Evolutionary conservation across 2,113 vertebrate species (phyloP).

Genomic region (Rhinopithecus roxellana): DNA sequence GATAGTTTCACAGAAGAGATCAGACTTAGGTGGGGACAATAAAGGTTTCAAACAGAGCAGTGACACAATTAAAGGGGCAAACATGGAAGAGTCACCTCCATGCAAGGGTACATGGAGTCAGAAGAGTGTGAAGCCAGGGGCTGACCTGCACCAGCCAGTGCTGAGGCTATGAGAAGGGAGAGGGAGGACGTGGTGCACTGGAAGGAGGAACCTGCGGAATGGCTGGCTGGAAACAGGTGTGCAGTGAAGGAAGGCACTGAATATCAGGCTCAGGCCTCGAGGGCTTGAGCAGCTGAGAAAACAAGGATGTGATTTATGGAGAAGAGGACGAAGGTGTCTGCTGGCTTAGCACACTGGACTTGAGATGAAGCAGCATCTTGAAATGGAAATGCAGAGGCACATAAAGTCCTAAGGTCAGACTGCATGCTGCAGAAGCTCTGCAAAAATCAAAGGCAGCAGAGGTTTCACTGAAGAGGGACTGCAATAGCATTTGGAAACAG

Average conservation of each 20-base stretch:
- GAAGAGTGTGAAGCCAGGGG: not conserved
- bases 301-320: not conserved
- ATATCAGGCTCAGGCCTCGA: not conserved
- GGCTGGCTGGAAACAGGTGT: not conserved
- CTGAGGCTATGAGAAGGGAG: not conserved
- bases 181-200: too few species aligned
- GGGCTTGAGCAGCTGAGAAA: too few species aligned
- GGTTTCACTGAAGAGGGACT: not conserved
- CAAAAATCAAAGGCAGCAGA: not conserved
- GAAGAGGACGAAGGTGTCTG: accelerated
- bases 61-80: not conserved
- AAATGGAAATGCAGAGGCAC: not conserved
- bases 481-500: not conserved
- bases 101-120: not conserved
- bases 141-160: not conserved
- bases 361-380: not conserved
- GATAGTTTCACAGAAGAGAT: not conserved
- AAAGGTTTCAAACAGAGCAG: not conserved
- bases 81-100: not conserved
- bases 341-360: not conserved
- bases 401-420: too few species aligned
- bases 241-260: not conserved
- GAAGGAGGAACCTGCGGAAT: not conserved
- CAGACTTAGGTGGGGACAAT: too few species aligned
- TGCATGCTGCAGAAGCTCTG: not conserved